These are phyloP conservation scores for Chloroceryle amazona DNA, from an alignment of 2,797 vertebrate species.

Conservation along the genomic window DNA sequence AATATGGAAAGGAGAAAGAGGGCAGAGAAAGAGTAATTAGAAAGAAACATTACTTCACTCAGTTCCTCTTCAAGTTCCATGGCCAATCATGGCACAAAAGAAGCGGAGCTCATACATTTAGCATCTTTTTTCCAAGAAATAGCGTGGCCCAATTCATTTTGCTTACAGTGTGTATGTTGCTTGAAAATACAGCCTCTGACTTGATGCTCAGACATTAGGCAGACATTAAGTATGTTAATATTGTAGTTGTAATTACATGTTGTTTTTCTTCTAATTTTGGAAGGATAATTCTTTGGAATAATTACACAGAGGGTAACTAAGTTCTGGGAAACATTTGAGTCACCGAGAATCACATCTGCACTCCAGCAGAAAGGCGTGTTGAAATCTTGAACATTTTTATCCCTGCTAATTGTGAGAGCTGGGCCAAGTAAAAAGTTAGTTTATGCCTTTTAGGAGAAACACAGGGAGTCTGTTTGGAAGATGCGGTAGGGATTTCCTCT, in stretches of 20 bases:
- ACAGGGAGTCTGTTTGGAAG: not conserved
- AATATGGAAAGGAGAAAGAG: constrained; percentile 50
- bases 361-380: not conserved
- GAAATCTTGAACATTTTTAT: constrained; percentile 31
- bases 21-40: not conserved
- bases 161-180: constrained; percentile 17
- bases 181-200: constrained; percentile 47
- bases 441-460: constrained; percentile 27
- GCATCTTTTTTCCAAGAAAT: not conserved
- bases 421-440: constrained; percentile 1
- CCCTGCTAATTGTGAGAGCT: not conserved
- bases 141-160: not conserved
- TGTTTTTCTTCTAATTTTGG: constrained; percentile 68
- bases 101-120: not conserved
- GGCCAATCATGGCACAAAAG: not conserved
- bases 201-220: constrained; percentile 57
- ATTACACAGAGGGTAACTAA: constrained; percentile 39
- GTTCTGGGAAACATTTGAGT: constrained; percentile 59
- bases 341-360: constrained; percentile 65
- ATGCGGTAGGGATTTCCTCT: constrained; percentile 9
- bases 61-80: not conserved
- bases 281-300: constrained; percentile 58
- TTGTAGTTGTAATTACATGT: constrained; percentile 46
- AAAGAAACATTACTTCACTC: not conserved
- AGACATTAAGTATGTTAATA: constrained; percentile 68